Percentiles rank a stretch among this genome's conserved stretches.
Evolutionary conservation across 2,113 vertebrate genomes (phyloP).

Genomic region (Nipponia nippon): DNA sequence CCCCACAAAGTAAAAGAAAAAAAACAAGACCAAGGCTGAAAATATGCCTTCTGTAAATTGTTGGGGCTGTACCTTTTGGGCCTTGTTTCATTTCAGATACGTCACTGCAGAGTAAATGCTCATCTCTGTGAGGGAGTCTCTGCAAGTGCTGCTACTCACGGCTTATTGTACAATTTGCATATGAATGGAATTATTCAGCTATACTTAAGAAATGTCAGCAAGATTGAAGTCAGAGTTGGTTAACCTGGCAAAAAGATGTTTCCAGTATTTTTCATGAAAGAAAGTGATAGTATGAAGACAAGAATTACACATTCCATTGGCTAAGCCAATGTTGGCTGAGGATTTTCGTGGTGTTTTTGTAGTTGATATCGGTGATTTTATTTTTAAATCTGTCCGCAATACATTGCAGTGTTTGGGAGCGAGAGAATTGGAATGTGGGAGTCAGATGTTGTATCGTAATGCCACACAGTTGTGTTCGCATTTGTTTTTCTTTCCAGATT

Average conservation of each 20-base stretch:
- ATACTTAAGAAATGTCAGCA: background rate
- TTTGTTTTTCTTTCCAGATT: background rate
- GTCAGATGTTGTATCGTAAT: background rate
- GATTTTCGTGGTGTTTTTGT: background rate
- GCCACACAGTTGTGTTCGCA: background rate
- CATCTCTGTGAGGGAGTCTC: background rate
- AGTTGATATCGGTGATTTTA: constrained; percentile 4
- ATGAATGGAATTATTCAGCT: constrained; percentile 28
- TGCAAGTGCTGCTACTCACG: background rate
- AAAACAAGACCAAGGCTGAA: background rate
- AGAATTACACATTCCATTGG: background rate
- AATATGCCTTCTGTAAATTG: background rate
- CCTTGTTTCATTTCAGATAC: background rate
- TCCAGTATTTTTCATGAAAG: constrained; percentile 32
- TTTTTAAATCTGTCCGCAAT: background rate
- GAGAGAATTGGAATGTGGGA: background rate
- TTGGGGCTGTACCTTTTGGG: background rate
- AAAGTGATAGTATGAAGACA: background rate
- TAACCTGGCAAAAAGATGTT: constrained; percentile 48
- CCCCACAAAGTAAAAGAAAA: background rate
- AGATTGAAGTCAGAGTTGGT: constrained; percentile 32
- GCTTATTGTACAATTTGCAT: background rate
- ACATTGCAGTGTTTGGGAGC: background rate
- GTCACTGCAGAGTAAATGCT: background rate
- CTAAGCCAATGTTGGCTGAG: background rate